Evolutionary conservation across 1,140 invertebrate genomes (phyloP).

Genomic region (Ladona fulva): DNA sequence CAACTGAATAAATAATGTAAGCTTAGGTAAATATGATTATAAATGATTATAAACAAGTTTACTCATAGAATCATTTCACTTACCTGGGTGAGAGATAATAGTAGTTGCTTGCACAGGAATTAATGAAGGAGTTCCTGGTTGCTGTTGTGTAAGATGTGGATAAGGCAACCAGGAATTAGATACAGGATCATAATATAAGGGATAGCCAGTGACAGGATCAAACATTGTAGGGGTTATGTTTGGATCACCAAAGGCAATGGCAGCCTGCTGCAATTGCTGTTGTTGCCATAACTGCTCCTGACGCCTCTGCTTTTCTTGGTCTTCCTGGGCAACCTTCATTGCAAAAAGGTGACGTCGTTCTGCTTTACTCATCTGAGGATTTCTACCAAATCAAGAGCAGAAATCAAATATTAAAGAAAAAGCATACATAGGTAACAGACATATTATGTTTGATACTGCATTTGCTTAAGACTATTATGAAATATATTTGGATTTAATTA

Average conservation of each 20-base stretch:
- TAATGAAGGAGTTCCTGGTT: constrained; percentile 27
- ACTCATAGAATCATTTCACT: too few species aligned
- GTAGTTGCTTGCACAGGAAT: not conserved
- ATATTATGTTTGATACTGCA: too few species aligned
- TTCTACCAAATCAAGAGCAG: not conserved
- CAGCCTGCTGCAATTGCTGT: constrained; percentile 46
- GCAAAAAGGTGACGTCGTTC: constrained; percentile 69
- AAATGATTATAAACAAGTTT: too few species aligned
- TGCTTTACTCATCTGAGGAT: constrained; percentile 51
- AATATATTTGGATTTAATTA: too few species aligned
- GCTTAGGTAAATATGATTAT: too few species aligned
- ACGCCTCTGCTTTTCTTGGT: constrained; percentile 44
- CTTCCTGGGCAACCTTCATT: constrained; percentile 58
- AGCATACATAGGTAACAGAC: too few species aligned
- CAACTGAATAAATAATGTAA: too few species aligned
- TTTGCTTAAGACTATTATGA: too few species aligned
- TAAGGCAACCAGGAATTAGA: constrained; percentile 52
- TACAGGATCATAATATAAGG: constrained; percentile 47
- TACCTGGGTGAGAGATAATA: not conserved
- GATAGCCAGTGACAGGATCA: constrained; percentile 46
- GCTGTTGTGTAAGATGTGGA: constrained; percentile 33
- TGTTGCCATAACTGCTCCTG: constrained; percentile 53
- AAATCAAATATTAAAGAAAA: too few species aligned
- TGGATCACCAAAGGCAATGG: constrained; percentile 35
- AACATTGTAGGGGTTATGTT: constrained; percentile 41